A percentile compares a stretch with the other conserved stretches of the same genome.
phyloP scores from a whole-genome alignment of 2,113 vertebrate genomes.

The Syngnathus typhle region DNA sequence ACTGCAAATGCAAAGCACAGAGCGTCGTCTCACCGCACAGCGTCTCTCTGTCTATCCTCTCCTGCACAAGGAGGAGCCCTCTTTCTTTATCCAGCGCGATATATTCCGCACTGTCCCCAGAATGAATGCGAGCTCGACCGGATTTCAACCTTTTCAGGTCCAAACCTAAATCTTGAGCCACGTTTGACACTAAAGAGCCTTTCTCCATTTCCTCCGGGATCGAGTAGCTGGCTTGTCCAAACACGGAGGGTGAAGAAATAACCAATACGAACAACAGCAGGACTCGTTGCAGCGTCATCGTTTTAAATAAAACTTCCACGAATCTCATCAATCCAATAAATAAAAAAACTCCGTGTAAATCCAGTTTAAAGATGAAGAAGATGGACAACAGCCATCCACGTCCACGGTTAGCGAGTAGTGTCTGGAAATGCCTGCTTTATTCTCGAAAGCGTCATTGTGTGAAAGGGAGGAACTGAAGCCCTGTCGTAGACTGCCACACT shows the following conservation, averaged over 20 bases:
- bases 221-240: conserved; percentile 70
- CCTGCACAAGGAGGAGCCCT: conserved; percentile 55
- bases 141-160: conserved; percentile 56
- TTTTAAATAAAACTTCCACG: conserved; percentile 1
- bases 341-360: not conserved
- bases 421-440: conserved; percentile 16
- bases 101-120: conserved; percentile 58
- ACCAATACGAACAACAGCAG: conserved; percentile 32
- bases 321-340: too few relatives aligned
- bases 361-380: not conserved
- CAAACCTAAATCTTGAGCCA: conserved; percentile 73
- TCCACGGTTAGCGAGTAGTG: not conserved
- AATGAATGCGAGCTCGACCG: conserved; percentile 68
- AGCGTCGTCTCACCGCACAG: conserved; percentile 49
- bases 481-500: conserved; percentile 43
- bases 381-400: not conserved
- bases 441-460: conserved; percentile 20
- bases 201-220: conserved; percentile 72
- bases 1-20: conserved; percentile 58
- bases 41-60: conserved; percentile 61
- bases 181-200: conserved; percentile 63
- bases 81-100: conserved; percentile 60
- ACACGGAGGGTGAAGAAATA: conserved; percentile 11
- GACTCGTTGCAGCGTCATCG: conserved; percentile 39
- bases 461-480: conserved; percentile 35